Percentiles rank a stretch among this genome's conserved stretches.
Evolutionary conservation across 2,797 vertebrate genomes (phyloP).

Genomic region (Onychomys arenicola): DNA sequence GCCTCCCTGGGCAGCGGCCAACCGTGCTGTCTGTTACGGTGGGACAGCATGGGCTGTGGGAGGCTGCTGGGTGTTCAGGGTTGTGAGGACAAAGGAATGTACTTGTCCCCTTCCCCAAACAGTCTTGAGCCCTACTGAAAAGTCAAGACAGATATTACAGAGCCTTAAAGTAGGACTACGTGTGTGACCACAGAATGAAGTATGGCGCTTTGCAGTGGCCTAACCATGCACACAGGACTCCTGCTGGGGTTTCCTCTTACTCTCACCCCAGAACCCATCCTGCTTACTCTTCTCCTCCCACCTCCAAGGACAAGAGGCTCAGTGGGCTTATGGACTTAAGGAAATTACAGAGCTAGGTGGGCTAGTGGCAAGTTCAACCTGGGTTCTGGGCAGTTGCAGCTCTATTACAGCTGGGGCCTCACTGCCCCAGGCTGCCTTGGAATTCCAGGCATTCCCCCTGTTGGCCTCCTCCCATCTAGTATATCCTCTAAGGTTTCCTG

Average conservation of each 20-base stretch:
- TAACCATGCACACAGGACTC: neutral
- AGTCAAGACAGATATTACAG: neutral
- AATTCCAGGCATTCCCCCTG: constrained; percentile 68
- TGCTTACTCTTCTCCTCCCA: neutral
- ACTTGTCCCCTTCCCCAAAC: neutral
- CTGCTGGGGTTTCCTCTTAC: neutral
- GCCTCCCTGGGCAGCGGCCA: rapidly evolving
- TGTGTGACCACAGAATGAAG: neutral
- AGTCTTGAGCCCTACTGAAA: neutral
- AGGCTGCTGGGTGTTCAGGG: neutral
- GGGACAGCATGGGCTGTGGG: rapidly evolving
- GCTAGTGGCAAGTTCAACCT: neutral
- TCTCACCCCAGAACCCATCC: neutral
- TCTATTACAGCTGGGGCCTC: neutral
- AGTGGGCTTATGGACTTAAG: neutral
- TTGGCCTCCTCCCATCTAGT: neutral
- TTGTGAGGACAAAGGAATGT: neutral
- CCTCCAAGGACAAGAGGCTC: neutral
- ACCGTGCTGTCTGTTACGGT: rapidly evolving
- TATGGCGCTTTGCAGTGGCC: neutral
- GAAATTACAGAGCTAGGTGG: neutral
- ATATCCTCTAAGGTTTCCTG: neutral
- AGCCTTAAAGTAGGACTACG: neutral
- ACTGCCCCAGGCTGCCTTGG: neutral
- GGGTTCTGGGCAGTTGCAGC: neutral